Evolutionary conservation across 2,888 invertebrate genomes (phyloP).

Genomic region (Drosophila paranaensis): DNA sequence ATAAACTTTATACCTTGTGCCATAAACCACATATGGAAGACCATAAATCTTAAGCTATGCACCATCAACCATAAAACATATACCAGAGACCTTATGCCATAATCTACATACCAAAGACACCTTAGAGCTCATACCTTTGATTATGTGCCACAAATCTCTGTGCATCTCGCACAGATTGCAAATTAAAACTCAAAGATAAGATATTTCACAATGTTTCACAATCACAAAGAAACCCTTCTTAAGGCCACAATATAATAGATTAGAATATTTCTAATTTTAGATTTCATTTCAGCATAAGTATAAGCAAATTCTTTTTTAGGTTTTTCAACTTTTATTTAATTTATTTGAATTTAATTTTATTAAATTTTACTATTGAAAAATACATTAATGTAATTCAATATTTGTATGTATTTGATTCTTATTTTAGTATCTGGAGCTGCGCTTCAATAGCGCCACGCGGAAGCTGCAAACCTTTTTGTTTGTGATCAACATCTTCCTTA

Average conservation of each 20-base stretch:
- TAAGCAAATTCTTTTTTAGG: too few species aligned
- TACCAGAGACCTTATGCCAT: neutral
- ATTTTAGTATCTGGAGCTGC: conserved; percentile 80
- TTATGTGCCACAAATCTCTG: neutral
- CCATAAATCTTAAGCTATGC: neutral
- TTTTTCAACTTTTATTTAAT: neutral
- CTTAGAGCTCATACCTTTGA: neutral
- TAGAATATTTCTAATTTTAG: too few species aligned
- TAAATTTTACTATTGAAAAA: neutral
- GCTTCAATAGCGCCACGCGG: conserved; percentile 79
- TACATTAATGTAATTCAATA: neutral
- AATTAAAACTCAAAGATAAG: too few species aligned
- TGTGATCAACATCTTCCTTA: conserved; percentile 69
- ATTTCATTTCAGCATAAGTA: too few species aligned
- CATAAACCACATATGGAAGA: neutral
- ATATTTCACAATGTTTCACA: too few species aligned
- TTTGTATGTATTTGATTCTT: too few species aligned
- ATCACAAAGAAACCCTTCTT: too few species aligned
- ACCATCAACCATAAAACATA: neutral
- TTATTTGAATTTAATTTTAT: neutral
- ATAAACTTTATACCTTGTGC: too few species aligned
- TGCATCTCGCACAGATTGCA: too few species aligned
- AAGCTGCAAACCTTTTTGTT: conserved; percentile 78
- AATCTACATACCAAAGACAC: neutral
- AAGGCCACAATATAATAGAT: too few species aligned